Percentiles rank a stretch among this genome's conserved stretches.
These are phyloP conservation scores for Hycleus cichorii DNA, from an alignment of 1,140 invertebrate species.

Conservation along the genomic window DNA sequence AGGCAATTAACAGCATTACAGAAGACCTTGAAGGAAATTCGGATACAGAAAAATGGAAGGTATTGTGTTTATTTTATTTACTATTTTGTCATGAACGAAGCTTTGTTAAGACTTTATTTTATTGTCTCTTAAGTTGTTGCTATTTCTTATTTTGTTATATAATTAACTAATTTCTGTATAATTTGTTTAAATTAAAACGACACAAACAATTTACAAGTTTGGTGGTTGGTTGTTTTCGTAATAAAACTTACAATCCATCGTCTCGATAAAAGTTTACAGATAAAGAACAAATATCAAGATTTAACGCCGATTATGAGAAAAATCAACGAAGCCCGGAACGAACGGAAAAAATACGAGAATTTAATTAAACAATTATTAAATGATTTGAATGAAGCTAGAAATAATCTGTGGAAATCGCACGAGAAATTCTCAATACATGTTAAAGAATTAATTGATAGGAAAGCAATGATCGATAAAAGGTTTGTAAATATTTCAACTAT, in stretches of 20 bases:
- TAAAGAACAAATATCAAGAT: slow-evolving; percentile 38
- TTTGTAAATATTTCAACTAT: slow-evolving; percentile 16
- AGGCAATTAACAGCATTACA: slow-evolving; percentile 12
- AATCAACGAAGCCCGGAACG: slow-evolving; percentile 30
- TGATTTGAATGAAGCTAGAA: slow-evolving; percentile 26
- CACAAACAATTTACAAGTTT: not conserved
- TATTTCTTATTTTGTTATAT: not conserved
- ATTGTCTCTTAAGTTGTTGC: not conserved
- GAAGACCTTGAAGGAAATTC: slow-evolving; percentile 29
- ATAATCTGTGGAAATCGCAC: slow-evolving; percentile 22
- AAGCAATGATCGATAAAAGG: slow-evolving; percentile 32
- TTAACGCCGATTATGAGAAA: slow-evolving; percentile 35
- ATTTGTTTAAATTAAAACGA: slow-evolving; percentile 1
- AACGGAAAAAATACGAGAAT: slow-evolving; percentile 31
- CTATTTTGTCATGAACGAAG: too few species aligned
- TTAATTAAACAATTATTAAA: slow-evolving; percentile 28
- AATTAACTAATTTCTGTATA: not conserved
- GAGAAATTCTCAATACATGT: slow-evolving; percentile 25
- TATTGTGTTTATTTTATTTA: slow-evolving; percentile 15
- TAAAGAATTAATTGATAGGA: slow-evolving; percentile 25
- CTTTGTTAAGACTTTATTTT: not conserved
- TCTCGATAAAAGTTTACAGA: slow-evolving; percentile 36
- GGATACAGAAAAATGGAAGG: slow-evolving; percentile 31
- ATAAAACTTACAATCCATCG: not conserved
- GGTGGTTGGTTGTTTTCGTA: not conserved